Evolutionary conservation across 2,888 invertebrate genomes (phyloP).

Genomic region (Eucera pruinosa): DNA sequence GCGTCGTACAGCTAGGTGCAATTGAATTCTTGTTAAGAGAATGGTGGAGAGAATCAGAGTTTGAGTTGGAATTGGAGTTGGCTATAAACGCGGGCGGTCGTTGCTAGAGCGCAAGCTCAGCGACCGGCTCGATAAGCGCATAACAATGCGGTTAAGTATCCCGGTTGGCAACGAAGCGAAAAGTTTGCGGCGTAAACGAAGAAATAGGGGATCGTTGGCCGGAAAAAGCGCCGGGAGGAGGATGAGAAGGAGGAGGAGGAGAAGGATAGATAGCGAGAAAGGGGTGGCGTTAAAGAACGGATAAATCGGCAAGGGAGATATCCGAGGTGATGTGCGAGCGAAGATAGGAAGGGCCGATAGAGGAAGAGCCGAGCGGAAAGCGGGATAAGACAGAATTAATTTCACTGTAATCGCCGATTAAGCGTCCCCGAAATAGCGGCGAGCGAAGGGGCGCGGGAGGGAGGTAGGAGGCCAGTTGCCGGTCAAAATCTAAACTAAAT

Average conservation of each 20-base stretch:
- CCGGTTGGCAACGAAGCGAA: constrained; percentile 21
- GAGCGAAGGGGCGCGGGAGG: constrained; percentile 12
- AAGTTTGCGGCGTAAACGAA: constrained; percentile 26
- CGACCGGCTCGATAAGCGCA: constrained; percentile 12
- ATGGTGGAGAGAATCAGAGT: too few relatives aligned
- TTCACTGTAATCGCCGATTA: constrained; percentile 70
- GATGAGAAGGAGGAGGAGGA: too few relatives aligned
- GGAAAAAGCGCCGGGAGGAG: too few relatives aligned
- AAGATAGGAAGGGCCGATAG: constrained; percentile 10
- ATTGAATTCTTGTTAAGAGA: not conserved
- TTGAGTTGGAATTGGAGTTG: too few relatives aligned
- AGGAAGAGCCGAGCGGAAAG: constrained; percentile 13
- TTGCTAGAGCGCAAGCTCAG: constrained; percentile 5
- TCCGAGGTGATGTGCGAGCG: constrained; percentile 2
- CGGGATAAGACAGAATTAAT: constrained; percentile 65
- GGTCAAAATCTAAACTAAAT: constrained; percentile 73
- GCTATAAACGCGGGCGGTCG: too few relatives aligned
- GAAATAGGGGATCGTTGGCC: not conserved
- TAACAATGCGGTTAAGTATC: constrained; percentile 12
- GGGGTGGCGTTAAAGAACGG: not conserved
- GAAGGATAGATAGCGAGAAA: not conserved
- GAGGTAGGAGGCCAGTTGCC: constrained; percentile 24
- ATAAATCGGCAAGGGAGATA: constrained; percentile 5
- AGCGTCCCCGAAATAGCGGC: constrained; percentile 38
- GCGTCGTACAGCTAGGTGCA: too few relatives aligned